Percentiles rank a stretch among this genome's conserved stretches.
Evolutionary conservation across 2,113 vertebrate genomes (phyloP).

Genomic region (Oncorhynchus masou): DNA sequence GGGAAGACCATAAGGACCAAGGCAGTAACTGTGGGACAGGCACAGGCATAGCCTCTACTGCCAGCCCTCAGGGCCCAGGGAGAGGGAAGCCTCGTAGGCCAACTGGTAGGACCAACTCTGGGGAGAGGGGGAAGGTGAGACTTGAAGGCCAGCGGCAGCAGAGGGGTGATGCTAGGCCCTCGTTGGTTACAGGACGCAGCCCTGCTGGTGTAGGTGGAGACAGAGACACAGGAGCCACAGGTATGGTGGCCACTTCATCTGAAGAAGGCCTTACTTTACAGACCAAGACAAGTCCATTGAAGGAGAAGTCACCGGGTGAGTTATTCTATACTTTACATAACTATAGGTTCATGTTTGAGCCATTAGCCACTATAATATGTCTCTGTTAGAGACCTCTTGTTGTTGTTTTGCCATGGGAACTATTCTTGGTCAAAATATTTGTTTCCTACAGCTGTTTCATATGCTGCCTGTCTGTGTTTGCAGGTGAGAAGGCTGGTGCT

Average conservation of each 20-base stretch:
- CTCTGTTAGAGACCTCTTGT: no score
- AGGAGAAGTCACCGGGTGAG: constrained; percentile 55
- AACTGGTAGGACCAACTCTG: constrained; percentile 66
- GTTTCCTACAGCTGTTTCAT: not conserved
- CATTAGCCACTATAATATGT: no score
- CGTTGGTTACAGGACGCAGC: constrained; percentile 32
- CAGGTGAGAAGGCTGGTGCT: constrained; percentile 77
- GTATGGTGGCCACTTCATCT: constrained; percentile 17
- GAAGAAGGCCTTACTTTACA: constrained; percentile 30
- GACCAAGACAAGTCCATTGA: constrained; percentile 14
- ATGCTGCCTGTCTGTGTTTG: constrained; percentile 16
- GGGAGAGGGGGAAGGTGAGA: constrained; percentile 55
- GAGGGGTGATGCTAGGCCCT: constrained; percentile 5
- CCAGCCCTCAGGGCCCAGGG: constrained; percentile 76
- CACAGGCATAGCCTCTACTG: constrained; percentile 60
- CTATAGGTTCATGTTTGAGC: no score
- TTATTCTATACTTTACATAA: not conserved
- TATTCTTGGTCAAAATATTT: not conserved
- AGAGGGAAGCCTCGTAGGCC: constrained; percentile 77
- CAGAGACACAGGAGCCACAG: constrained; percentile 28
- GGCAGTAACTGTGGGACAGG: constrained; percentile 58
- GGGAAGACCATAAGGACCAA: constrained; percentile 74
- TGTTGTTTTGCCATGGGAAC: not conserved
- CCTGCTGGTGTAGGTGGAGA: constrained; percentile 4
- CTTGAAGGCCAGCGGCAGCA: constrained; percentile 32